These are phyloP conservation scores for Spodoptera exigua DNA, from an alignment of 2,888 invertebrate species.

Conservation along the genomic window DNA sequence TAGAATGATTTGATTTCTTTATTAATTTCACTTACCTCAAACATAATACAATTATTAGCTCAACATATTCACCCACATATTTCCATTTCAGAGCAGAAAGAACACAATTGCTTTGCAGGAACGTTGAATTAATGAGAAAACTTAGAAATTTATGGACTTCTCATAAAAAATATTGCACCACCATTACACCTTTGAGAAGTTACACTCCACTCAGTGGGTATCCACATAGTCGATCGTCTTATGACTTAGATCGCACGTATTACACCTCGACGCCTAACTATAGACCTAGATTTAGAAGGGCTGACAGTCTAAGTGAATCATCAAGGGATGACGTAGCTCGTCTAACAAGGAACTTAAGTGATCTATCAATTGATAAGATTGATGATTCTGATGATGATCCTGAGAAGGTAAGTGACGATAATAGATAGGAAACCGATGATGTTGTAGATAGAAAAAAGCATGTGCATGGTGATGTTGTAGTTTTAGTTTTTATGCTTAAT, in stretches of 20 bases:
- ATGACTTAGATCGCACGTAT: constrained; percentile 84
- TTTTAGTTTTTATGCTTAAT: neutral
- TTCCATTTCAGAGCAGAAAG: constrained; percentile 90
- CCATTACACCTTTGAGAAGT: constrained; percentile 77
- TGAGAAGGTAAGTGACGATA: constrained; percentile 74
- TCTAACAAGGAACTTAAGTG: constrained; percentile 77
- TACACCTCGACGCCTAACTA: constrained; percentile 81
- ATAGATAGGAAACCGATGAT: constrained; percentile 19
- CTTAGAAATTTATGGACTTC: constrained; percentile 90
- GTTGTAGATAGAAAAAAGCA: constrained; percentile 7
- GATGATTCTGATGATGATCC: constrained; percentile 83
- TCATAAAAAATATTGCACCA: constrained; percentile 89
- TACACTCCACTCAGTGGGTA: constrained; percentile 84
- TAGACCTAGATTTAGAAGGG: constrained; percentile 80
- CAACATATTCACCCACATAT: constrained; percentile 54
- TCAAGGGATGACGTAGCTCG: constrained; percentile 73
- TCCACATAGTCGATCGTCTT: constrained; percentile 82
- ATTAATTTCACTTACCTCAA: too few species aligned
- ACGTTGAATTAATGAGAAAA: constrained; percentile 90
- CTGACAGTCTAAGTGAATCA: constrained; percentile 54
- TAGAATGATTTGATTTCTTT: too few species aligned
- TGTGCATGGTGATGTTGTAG: constrained; percentile 23
- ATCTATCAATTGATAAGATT: constrained; percentile 81
- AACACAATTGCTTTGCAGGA: constrained; percentile 90
- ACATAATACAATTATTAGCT: neutral